phyloP scores from a whole-genome alignment of 2,888 invertebrate species.

The Andricus quercusramuli region DNA sequence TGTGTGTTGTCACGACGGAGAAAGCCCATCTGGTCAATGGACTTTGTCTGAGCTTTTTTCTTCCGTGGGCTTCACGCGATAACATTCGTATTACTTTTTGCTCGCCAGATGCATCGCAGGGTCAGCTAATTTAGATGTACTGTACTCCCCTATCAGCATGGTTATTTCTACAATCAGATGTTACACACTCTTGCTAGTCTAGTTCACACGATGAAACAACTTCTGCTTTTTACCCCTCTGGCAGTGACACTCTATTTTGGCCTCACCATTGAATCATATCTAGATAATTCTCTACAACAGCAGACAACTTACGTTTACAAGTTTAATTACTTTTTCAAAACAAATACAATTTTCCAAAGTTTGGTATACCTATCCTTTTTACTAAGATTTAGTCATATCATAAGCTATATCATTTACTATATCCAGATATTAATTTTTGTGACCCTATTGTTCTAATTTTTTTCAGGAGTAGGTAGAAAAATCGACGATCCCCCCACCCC shows the following conservation, averaged over 20 bases:
- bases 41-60: slow-evolving; percentile 45
- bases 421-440: too few relatives aligned
- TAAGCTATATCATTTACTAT: too few relatives aligned
- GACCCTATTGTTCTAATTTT: too few relatives aligned
- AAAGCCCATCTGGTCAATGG: slow-evolving; percentile 51
- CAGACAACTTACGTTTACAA: neutral
- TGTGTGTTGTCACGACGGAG: slow-evolving; percentile 39
- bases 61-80: slow-evolving; percentile 33
- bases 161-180: slow-evolving; percentile 53
- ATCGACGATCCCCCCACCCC: too few relatives aligned
- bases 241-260: slow-evolving; percentile 2
- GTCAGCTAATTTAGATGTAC: slow-evolving; percentile 62
- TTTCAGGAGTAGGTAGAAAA: too few relatives aligned
- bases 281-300: neutral
- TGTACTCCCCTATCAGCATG: slow-evolving; percentile 41
- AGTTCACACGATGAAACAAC: slow-evolving; percentile 41
- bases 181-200: slow-evolving; percentile 28
- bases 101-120: slow-evolving; percentile 67
- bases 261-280: neutral
- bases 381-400: too few relatives aligned
- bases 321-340: too few relatives aligned
- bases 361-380: too few relatives aligned
- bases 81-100: slow-evolving; percentile 56
- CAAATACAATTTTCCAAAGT: too few relatives aligned
- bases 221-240: slow-evolving; percentile 19